A percentile compares a stretch with the other conserved stretches of the same genome.
Conservation (phyloP, 2,797 vertebrate species). For the Onychomys leucogaster region DNA sequence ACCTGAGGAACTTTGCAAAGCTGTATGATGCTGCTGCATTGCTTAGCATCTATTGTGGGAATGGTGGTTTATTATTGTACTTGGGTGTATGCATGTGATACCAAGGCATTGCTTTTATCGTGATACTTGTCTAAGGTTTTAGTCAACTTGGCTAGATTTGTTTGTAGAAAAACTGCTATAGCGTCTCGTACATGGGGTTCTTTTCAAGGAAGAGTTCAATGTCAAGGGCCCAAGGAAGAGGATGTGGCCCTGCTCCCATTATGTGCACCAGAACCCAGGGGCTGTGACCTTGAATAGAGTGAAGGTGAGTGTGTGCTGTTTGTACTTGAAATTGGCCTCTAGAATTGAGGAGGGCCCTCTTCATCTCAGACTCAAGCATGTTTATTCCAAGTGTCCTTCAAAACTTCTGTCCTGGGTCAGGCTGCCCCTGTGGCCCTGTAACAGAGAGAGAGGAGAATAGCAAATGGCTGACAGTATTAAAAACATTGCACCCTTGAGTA, state of each 20-base stretch:
- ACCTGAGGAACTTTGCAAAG: neutral
- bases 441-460: neutral
- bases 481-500: neutral
- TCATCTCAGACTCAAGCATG: neutral
- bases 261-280: neutral
- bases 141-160: neutral
- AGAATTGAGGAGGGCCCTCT: neutral
- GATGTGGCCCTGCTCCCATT: neutral
- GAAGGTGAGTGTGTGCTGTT: neutral
- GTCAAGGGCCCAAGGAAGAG: neutral
- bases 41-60: rapidly evolving
- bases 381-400: neutral
- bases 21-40: neutral
- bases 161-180: neutral
- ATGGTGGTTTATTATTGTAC: neutral
- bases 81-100: neutral
- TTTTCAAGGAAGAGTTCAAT: neutral
- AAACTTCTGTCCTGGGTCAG: neutral
- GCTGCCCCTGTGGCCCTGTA: neutral
- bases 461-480: neutral
- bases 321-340: neutral
- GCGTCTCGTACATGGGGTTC: neutral
- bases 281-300: neutral
- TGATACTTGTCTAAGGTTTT: neutral
- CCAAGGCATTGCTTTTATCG: neutral